Conservation (phyloP, 2,888 invertebrate species). For the Idaea aversata region DNA sequence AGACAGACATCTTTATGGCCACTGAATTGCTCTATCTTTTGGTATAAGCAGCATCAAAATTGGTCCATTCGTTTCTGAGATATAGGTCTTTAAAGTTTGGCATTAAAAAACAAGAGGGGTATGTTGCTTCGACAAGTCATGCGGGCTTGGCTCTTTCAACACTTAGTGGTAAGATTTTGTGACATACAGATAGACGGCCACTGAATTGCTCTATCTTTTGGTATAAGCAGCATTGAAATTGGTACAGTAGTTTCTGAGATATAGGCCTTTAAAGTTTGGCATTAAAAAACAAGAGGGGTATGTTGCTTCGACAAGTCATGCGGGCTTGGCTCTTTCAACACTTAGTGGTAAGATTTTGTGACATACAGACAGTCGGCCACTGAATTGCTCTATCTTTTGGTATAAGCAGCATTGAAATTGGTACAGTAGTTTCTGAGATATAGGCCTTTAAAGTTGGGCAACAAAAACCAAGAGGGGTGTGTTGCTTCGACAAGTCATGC, state of each 20-base stretch:
- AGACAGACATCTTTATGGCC: no score
- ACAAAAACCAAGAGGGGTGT: slow-evolving; percentile 93
- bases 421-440: no score
- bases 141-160: slow-evolving; percentile 44
- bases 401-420: background rate
- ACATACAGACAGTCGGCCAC: background rate
- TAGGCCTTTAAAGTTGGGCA: no score
- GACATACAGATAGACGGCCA: background rate
- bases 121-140: slow-evolving; percentile 94
- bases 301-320: slow-evolving; percentile 93
- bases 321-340: slow-evolving; percentile 37
- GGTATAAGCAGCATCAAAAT: background rate
- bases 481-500: slow-evolving; percentile 91
- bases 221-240: background rate
- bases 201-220: no score
- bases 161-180: slow-evolving; percentile 20
- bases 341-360: slow-evolving; percentile 18
- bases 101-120: slow-evolving; percentile 87
- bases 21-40: no score
- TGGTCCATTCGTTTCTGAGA: no score
- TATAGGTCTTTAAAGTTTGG: no score
- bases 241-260: no score
- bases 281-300: slow-evolving; percentile 89
- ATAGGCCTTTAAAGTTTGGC: no score
- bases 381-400: no score